Evolutionary conservation across 2,113 vertebrate species (phyloP).

Genomic region (Pontoporia blainvillei): DNA sequence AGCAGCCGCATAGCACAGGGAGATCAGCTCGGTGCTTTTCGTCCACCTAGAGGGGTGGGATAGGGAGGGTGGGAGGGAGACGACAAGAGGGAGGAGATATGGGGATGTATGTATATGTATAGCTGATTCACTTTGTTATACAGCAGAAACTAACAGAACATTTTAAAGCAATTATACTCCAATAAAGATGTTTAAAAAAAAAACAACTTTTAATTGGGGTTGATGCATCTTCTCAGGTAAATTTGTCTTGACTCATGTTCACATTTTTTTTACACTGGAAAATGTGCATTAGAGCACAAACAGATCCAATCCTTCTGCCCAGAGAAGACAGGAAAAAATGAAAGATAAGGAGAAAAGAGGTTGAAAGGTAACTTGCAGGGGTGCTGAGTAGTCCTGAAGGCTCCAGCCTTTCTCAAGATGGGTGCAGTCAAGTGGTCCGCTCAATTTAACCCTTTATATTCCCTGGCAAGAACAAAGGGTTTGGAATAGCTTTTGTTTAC

Average conservation of each 20-base stretch:
- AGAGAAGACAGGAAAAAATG: not conserved
- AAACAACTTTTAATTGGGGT: not conserved
- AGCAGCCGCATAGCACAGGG: too few relatives aligned
- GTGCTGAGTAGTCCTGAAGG: not conserved
- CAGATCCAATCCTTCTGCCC: not conserved
- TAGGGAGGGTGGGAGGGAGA: too few relatives aligned
- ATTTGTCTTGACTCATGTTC: not conserved
- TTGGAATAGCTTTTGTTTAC: not conserved
- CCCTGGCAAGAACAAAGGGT: not conserved
- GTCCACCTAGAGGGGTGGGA: too few relatives aligned
- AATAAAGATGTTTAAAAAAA: too few relatives aligned
- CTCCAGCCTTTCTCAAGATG: not conserved
- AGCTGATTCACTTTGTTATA: too few relatives aligned
- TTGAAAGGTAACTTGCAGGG: not conserved
- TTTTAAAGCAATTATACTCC: too few relatives aligned
- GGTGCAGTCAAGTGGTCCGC: not conserved
- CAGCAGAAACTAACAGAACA: too few relatives aligned
- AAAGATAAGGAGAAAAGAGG: not conserved
- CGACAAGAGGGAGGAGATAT: too few relatives aligned
- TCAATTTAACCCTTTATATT: slow-evolving; percentile 26
- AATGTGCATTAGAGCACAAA: not conserved
- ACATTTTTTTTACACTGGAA: not conserved
- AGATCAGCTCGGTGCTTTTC: too few relatives aligned
- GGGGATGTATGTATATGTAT: too few relatives aligned
- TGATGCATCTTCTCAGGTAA: not conserved